A percentile compares a stretch with the other conserved stretches of the same genome.
Evolutionary conservation across 2,888 invertebrate genomes (phyloP).

Genomic region (Heliconius charithonia): DNA sequence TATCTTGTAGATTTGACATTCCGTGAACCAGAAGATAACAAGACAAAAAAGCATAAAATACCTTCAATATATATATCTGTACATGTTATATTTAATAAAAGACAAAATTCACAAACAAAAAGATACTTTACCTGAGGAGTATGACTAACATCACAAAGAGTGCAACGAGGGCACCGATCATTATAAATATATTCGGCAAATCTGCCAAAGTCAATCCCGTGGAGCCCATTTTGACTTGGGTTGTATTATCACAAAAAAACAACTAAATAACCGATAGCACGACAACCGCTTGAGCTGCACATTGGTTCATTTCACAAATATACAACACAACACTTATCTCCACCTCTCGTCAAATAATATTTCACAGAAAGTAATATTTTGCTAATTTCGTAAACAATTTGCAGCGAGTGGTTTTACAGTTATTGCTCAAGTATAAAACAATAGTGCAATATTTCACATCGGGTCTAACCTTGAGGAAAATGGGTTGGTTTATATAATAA

Average conservation of each 20-base stretch:
- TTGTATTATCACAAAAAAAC: slow-evolving; percentile 58
- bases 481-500: slow-evolving; percentile 51
- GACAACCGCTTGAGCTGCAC: slow-evolving; percentile 56
- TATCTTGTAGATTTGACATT: slow-evolving; percentile 16
- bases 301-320: slow-evolving; percentile 62
- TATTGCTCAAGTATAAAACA: slow-evolving; percentile 52
- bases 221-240: slow-evolving; percentile 67
- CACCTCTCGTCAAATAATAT: slow-evolving; percentile 44
- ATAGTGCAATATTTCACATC: slow-evolving; percentile 57
- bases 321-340: slow-evolving; percentile 51
- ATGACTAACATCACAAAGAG: slow-evolving; percentile 90
- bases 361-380: slow-evolving; percentile 50
- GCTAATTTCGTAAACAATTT: slow-evolving; percentile 51
- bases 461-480: slow-evolving; percentile 50
- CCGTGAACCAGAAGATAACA: slow-evolving; percentile 23
- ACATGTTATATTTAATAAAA: background rate
- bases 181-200: slow-evolving; percentile 89
- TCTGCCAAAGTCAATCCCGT: slow-evolving; percentile 87
- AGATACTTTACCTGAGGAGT: slow-evolving; percentile 86
- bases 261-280: slow-evolving; percentile 56
- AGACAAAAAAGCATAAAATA: background rate
- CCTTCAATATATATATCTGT: background rate
- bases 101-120: slow-evolving; percentile 11
- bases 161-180: slow-evolving; percentile 88
- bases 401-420: slow-evolving; percentile 31